A percentile compares a stretch with the other conserved stretches of the same genome.
Conservation (phyloP, 1,140 invertebrate species). For the Zaprionus davidi region DNA sequence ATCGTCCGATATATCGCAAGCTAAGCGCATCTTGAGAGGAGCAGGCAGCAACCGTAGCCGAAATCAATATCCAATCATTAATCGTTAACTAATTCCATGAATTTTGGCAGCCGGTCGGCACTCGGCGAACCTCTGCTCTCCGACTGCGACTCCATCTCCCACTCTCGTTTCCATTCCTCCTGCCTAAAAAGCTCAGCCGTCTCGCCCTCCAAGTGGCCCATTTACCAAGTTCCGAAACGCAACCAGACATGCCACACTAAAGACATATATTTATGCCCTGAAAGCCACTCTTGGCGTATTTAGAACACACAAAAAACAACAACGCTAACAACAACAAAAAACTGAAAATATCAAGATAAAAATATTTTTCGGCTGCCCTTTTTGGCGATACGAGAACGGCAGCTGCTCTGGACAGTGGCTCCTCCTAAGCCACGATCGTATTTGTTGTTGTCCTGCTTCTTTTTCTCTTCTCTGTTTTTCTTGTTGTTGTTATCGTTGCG, state of each 20-base stretch:
- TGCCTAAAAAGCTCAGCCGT: not conserved
- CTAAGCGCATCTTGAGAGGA: constrained; percentile 2
- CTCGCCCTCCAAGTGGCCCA: constrained; percentile 44
- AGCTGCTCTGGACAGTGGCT: constrained; percentile 60
- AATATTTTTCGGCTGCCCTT: constrained; percentile 76
- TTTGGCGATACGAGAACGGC: constrained; percentile 49
- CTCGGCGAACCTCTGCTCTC: constrained; percentile 34
- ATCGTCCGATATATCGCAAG: not conserved
- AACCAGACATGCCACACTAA: constrained; percentile 81
- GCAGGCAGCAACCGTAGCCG: constrained; percentile 20
- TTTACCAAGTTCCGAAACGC: constrained; percentile 77
- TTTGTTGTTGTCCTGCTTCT: constrained; percentile 49
- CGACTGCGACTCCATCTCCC: not conserved
- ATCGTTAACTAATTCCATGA: constrained; percentile 83
- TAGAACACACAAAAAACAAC: constrained; percentile 59
- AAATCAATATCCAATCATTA: constrained; percentile 83
- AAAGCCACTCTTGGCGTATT: constrained; percentile 77
- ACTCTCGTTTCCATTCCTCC: not conserved
- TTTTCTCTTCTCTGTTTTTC: not conserved
- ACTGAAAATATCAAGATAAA: constrained; percentile 76
- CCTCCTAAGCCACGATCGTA: constrained; percentile 65
- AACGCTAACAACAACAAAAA: constrained; percentile 45
- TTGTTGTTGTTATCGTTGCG: constrained; percentile 57
- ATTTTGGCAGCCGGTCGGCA: constrained; percentile 61
- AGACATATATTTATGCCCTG: constrained; percentile 80